Percentiles rank a stretch among this genome's conserved stretches.
Evolutionary conservation across 2,888 invertebrate genomes (phyloP).

Genomic region (Odiellus spinosus): DNA sequence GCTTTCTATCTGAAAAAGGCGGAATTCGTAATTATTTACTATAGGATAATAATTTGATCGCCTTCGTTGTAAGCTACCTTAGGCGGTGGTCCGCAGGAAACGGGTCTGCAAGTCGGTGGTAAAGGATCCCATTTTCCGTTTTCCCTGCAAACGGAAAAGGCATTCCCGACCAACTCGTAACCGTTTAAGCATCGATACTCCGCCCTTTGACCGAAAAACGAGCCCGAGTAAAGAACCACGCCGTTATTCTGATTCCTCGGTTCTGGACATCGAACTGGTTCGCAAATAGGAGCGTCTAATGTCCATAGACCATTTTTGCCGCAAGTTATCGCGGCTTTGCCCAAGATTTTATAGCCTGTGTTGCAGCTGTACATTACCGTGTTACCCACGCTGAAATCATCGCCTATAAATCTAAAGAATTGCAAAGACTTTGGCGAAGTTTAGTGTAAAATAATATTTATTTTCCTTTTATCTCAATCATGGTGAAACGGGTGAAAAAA

Average conservation of each 20-base stretch:
- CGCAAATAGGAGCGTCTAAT: slow-evolving; percentile 15
- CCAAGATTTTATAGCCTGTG: slow-evolving; percentile 21
- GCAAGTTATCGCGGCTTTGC: slow-evolving; percentile 18
- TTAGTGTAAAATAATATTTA: not conserved
- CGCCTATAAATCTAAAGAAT: slow-evolving; percentile 10
- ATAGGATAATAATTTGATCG: too few species aligned
- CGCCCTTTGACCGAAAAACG: slow-evolving; percentile 13
- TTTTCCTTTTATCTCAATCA: not conserved
- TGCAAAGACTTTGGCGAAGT: not conserved
- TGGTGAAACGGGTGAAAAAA: too few species aligned
- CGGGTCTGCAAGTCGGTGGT: slow-evolving; percentile 31
- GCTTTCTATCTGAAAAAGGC: slow-evolving; percentile 5
- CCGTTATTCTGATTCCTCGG: slow-evolving; percentile 23
- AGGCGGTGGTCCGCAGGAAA: slow-evolving; percentile 31
- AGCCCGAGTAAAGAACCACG: slow-evolving; percentile 1
- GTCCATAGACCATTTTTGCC: slow-evolving; percentile 18
- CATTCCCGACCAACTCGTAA: slow-evolving; percentile 8
- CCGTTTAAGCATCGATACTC: slow-evolving; percentile 13
- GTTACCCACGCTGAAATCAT: slow-evolving; percentile 17
- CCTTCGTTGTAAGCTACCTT: slow-evolving; percentile 1
- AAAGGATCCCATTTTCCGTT: slow-evolving; percentile 39
- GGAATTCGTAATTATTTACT: too few species aligned
- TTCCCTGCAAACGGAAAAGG: slow-evolving; percentile 33
- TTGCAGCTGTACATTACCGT: slow-evolving; percentile 21
- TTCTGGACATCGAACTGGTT: slow-evolving; percentile 22